A percentile compares a stretch with the other conserved stretches of the same genome.
phyloP scores from a whole-genome alignment of 2,797 vertebrate species.

The Spinus pinus region DNA sequence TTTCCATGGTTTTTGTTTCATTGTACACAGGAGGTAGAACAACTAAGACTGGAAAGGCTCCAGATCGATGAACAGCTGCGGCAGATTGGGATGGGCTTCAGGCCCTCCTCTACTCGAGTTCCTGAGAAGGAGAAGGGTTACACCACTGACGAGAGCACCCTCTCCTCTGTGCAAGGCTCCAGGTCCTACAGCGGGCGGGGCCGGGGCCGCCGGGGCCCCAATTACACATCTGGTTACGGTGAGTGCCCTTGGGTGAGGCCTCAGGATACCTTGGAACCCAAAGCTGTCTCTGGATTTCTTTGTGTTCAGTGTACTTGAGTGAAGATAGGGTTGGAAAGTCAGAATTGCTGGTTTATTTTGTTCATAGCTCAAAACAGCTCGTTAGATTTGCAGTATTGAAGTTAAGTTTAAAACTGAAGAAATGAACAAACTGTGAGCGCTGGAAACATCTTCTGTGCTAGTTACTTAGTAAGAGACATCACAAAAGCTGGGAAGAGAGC shows the following conservation, averaged over 20 bases:
- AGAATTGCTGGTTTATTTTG: background rate
- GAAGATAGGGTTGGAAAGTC: background rate
- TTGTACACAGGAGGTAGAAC: slow-evolving; percentile 88
- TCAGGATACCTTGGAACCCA: rapidly evolving
- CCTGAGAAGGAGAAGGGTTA: slow-evolving; percentile 86
- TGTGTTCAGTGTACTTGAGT: background rate
- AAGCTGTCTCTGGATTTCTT: background rate
- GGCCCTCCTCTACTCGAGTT: slow-evolving; percentile 80
- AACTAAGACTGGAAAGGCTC: slow-evolving; percentile 92
- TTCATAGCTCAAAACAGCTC: background rate
- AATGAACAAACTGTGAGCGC: rapidly evolving
- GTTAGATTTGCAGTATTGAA: background rate
- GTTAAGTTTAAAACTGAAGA: background rate
- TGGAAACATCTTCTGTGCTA: background rate
- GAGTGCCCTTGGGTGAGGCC: background rate
- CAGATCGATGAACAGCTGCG: slow-evolving; percentile 96
- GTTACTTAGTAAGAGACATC: background rate
- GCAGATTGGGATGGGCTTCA: slow-evolving; percentile 93
- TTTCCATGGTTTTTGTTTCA: background rate
- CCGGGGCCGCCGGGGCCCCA: slow-evolving; percentile 89
- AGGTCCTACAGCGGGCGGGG: slow-evolving; percentile 93
- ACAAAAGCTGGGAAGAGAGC: background rate
- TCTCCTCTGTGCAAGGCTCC: slow-evolving; percentile 84
- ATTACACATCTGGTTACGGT: slow-evolving; percentile 95
- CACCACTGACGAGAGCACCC: slow-evolving; percentile 82